A percentile compares a stretch with the other conserved stretches of the same genome.
Conservation (phyloP, 1,140 invertebrate genomes). For the Drosophila chauvacae region DNA sequence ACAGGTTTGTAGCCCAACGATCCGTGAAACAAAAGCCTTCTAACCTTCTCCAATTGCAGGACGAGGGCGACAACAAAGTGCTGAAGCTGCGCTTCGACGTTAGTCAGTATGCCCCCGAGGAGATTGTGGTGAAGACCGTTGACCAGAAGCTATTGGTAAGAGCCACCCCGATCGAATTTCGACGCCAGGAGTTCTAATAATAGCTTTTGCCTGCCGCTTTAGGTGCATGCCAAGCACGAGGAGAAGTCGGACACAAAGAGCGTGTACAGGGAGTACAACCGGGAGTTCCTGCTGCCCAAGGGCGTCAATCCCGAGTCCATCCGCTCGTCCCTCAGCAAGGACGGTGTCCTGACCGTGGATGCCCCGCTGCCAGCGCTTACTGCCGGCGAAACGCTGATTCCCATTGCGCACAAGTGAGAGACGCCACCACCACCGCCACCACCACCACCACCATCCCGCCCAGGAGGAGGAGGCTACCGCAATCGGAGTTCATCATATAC, state of each 20-base stretch:
- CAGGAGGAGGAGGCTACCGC: constrained; percentile 20
- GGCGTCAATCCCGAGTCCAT: constrained; percentile 96
- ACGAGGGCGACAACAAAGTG: constrained; percentile 95
- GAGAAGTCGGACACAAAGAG: constrained; percentile 97
- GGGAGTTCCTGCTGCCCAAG: constrained; percentile 96
- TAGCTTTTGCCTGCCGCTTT: constrained; percentile 74
- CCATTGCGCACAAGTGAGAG: constrained; percentile 90
- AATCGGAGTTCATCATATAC: constrained; percentile 39
- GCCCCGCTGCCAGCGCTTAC: constrained; percentile 93
- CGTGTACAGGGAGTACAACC: constrained; percentile 97
- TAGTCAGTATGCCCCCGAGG: constrained; percentile 96
- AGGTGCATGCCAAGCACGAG: constrained; percentile 98
- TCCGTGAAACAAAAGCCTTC: too few species aligned
- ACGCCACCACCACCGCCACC: not conserved
- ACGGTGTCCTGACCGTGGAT: constrained; percentile 96
- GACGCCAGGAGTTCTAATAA: not conserved
- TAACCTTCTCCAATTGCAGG: constrained; percentile 84
- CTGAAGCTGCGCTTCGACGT: constrained; percentile 97
- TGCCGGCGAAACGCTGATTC: constrained; percentile 90
- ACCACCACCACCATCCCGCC: constrained; percentile 13
- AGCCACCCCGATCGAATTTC: too few species aligned
- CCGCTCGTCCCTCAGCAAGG: constrained; percentile 95
- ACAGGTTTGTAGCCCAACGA: constrained; percentile 80
- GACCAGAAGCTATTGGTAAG: constrained; percentile 97
- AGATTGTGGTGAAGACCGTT: constrained; percentile 98